These are phyloP conservation scores for Leuctra nigra DNA, from an alignment of 2,888 invertebrate species.

Conservation along the genomic window DNA sequence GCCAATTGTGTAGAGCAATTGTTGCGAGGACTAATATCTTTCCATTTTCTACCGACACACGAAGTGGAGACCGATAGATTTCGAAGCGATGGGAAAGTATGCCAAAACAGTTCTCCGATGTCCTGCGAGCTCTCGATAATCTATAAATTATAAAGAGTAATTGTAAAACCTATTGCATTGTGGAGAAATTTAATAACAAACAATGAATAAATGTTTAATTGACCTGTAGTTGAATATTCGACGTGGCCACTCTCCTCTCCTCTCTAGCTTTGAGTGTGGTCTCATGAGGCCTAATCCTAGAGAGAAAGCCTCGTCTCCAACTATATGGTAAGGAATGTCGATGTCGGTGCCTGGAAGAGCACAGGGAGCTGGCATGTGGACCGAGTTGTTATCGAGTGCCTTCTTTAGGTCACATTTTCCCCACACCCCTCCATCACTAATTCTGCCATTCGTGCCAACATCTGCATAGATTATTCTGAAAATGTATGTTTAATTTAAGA, in stretches of 20 bases:
- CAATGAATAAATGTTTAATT: no score
- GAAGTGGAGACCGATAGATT: constrained; percentile 2
- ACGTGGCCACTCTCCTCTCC: not conserved
- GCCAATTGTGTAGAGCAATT: constrained; percentile 10
- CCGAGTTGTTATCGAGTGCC: not conserved
- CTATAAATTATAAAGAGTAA: no score
- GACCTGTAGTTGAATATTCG: constrained; percentile 17
- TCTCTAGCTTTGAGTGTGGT: not conserved
- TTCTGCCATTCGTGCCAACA: constrained; percentile 30
- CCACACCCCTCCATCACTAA: constrained; percentile 17
- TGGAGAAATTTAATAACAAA: no score
- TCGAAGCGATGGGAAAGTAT: constrained; percentile 4
- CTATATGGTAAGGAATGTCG: constrained; percentile 8
- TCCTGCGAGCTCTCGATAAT: not conserved
- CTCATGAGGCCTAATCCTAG: not conserved
- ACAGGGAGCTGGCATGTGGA: not conserved
- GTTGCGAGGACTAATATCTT: not conserved
- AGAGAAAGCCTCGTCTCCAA: constrained; percentile 17
- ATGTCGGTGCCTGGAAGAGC: not conserved
- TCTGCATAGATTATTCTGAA: constrained; percentile 31
- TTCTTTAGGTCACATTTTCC: not conserved
- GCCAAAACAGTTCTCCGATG: constrained; percentile 4
- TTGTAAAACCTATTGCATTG: no score
- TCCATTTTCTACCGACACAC: not conserved
- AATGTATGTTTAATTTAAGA: no score